Percentiles rank a stretch among this genome's conserved stretches.
Conservation (phyloP, 2,888 invertebrate genomes). For the Diaphora mendica region DNA sequence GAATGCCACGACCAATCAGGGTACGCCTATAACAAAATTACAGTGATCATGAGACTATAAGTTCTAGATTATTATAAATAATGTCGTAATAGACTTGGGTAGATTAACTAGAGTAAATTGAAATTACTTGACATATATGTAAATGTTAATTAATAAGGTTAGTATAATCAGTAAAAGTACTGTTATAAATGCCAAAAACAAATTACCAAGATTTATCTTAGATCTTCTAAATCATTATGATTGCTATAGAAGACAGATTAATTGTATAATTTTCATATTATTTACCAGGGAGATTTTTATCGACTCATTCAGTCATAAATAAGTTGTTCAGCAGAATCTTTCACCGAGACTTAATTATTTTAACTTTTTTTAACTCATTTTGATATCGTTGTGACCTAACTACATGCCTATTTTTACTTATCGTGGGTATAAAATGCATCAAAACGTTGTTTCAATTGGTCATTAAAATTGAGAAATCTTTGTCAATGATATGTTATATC, state of each 20-base stretch:
- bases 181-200: not conserved
- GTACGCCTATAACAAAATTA: conserved; percentile 83
- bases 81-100: not conserved
- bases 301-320: no score
- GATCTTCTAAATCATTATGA: no score
- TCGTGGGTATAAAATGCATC: not conserved
- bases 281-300: no score
- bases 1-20: conserved; percentile 93
- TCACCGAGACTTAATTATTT: no score
- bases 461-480: not conserved
- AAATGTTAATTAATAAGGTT: not conserved
- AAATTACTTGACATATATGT: no score
- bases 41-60: not conserved
- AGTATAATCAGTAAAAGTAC: not conserved
- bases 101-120: no score
- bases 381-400: not conserved
- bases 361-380: no score
- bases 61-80: not conserved
- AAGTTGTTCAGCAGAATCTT: no score
- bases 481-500: not conserved
- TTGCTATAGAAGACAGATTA: no score
- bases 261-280: not conserved
- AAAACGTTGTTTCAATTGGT: not conserved
- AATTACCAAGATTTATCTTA: not conserved
- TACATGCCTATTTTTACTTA: not conserved